Percentiles rank a stretch among this genome's conserved stretches.
Evolutionary conservation across 2,888 invertebrate species (phyloP).

Genomic region (Choreutis nemorana): DNA sequence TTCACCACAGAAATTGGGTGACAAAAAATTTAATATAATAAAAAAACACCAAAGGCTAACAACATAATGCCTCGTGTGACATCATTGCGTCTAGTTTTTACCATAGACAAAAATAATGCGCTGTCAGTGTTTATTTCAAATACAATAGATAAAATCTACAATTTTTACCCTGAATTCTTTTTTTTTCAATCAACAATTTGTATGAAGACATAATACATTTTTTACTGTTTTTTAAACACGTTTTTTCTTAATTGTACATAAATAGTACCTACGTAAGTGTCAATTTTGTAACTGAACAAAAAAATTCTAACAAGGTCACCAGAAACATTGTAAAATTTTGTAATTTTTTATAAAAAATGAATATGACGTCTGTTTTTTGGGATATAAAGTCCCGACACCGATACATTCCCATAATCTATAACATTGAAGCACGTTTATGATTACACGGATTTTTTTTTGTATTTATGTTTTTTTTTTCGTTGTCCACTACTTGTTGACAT

Average conservation of each 20-base stretch:
- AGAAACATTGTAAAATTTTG: slow-evolving; percentile 10
- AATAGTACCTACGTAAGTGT: slow-evolving; percentile 7
- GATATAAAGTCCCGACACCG: slow-evolving; percentile 33
- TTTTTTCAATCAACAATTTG: too few relatives aligned
- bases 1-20: neutral
- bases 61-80: slow-evolving; percentile 43
- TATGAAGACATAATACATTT: slow-evolving; percentile 5
- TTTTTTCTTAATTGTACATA: slow-evolving; percentile 7
- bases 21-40: neutral
- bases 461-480: slow-evolving; percentile 55
- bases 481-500: slow-evolving; percentile 47
- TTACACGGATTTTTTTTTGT: slow-evolving; percentile 50
- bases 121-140: slow-evolving; percentile 27
- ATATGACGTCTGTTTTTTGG: slow-evolving; percentile 31
- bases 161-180: too few relatives aligned
- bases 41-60: neutral
- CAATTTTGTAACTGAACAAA: neutral
- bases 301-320: too few relatives aligned
- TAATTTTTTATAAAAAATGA: slow-evolving; percentile 29
- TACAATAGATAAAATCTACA: too few relatives aligned
- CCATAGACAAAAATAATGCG: slow-evolving; percentile 39
- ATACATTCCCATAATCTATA: slow-evolving; percentile 46
- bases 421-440: slow-evolving; percentile 44
- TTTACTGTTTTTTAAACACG: slow-evolving; percentile 4
- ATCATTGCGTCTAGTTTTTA: slow-evolving; percentile 44